Evolutionary conservation across 1,140 invertebrate genomes (phyloP).

Genomic region (Trypoxylus dichotomus): DNA sequence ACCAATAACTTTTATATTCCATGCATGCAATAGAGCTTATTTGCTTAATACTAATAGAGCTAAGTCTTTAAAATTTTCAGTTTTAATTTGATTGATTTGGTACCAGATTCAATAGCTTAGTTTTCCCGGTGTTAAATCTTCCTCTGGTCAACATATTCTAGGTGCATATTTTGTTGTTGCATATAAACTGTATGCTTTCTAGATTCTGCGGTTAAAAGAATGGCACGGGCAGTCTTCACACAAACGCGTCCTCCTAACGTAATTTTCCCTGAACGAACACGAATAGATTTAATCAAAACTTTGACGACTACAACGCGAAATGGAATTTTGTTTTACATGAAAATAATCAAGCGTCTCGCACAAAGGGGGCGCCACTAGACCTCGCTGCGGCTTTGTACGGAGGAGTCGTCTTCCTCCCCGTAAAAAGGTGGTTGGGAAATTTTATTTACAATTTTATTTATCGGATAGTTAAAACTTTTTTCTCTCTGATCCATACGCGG

Average conservation of each 20-base stretch:
- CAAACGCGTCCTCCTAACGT: neutral
- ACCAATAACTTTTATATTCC: too few species aligned
- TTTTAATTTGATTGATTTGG: too few species aligned
- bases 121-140: too few species aligned
- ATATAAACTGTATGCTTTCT: too few species aligned
- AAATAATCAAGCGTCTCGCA: neutral
- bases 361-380: neutral
- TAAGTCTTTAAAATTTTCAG: too few species aligned
- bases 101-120: too few species aligned
- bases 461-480: slow-evolving; percentile 15
- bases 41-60: too few species aligned
- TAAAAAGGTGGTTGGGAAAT: neutral
- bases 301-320: neutral
- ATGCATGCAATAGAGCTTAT: too few species aligned
- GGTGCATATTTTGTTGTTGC: too few species aligned
- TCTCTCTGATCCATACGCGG: neutral
- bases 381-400: neutral
- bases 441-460: slow-evolving; percentile 24
- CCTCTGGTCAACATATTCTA: too few species aligned
- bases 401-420: neutral
- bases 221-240: too few species aligned
- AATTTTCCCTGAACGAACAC: neutral
- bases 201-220: too few species aligned
- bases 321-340: slow-evolving; percentile 10
- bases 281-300: slow-evolving; percentile 12